Evolutionary conservation across 2,113 vertebrate genomes (phyloP).

Genomic region (Pseudonaja textilis): DNA sequence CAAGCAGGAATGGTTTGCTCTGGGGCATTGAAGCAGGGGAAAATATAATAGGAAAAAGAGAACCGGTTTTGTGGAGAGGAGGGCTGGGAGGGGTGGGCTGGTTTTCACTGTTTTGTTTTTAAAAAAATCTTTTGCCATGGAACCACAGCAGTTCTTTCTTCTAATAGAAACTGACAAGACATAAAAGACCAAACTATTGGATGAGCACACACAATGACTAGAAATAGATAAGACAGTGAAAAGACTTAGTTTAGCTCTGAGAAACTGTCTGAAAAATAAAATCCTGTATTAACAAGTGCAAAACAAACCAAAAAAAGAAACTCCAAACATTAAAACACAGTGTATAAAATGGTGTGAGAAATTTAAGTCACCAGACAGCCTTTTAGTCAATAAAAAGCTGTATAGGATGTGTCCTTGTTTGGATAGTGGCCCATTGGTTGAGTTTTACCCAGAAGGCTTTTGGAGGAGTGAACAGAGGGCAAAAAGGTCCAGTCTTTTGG

Average conservation of each 20-base stretch:
- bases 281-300: slow-evolving; percentile 92
- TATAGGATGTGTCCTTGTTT: slow-evolving; percentile 74
- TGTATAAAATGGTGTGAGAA: slow-evolving; percentile 99
- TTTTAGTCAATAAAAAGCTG: slow-evolving; percentile 90
- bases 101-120: slow-evolving; percentile 23
- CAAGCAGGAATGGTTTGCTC: slow-evolving; percentile 67
- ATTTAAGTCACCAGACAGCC: slow-evolving; percentile 87
- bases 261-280: slow-evolving; percentile 80
- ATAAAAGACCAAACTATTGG: slow-evolving; percentile 76
- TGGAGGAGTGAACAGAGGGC: slow-evolving; percentile 63
- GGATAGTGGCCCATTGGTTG: slow-evolving; percentile 68
- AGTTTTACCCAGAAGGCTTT: slow-evolving; percentile 75
- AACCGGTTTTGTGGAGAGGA: slow-evolving; percentile 48
- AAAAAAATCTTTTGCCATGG: slow-evolving; percentile 58
- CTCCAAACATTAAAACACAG: slow-evolving; percentile 94
- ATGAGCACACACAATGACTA: slow-evolving; percentile 79
- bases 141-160: slow-evolving; percentile 78
- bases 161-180: slow-evolving; percentile 82
- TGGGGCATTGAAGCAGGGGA: slow-evolving; percentile 1
- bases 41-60: slow-evolving; percentile 44
- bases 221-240: slow-evolving; percentile 78
- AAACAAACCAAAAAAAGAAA: slow-evolving; percentile 84
- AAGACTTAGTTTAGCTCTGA: slow-evolving; percentile 78
- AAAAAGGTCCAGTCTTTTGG: slow-evolving; percentile 61
- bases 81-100: slow-evolving; percentile 56